A percentile compares a stretch with the other conserved stretches of the same genome.
These are phyloP conservation scores for Drosophila pegasa DNA, from an alignment of 2,888 invertebrate genomes.

Conservation along the genomic window DNA sequence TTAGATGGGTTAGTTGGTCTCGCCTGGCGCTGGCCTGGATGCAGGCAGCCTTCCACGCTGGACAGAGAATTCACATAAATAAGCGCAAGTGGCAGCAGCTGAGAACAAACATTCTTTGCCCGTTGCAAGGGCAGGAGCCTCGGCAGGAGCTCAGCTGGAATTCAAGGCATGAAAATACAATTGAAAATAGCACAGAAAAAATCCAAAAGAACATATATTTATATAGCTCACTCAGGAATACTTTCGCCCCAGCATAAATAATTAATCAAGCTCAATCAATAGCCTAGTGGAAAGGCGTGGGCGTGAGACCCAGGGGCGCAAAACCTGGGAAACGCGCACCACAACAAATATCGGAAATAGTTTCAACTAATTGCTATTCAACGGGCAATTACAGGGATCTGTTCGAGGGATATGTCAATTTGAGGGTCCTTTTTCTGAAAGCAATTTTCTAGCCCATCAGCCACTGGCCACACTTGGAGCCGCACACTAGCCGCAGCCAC, in stretches of 20 bases:
- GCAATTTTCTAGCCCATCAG: slow-evolving; percentile 61
- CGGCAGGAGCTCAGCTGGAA: slow-evolving; percentile 42
- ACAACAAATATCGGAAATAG: slow-evolving; percentile 46
- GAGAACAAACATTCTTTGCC: slow-evolving; percentile 55
- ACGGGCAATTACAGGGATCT: slow-evolving; percentile 56
- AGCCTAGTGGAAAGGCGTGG: not conserved
- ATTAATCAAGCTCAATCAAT: slow-evolving; percentile 49
- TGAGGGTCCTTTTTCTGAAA: slow-evolving; percentile 27
- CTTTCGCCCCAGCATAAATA: slow-evolving; percentile 7
- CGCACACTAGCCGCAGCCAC: slow-evolving; percentile 9
- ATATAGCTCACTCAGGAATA: slow-evolving; percentile 5
- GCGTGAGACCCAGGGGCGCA: not conserved
- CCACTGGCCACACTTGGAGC: not conserved
- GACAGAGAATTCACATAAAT: slow-evolving; percentile 62
- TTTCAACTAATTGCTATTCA: slow-evolving; percentile 66
- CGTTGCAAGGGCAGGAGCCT: slow-evolving; percentile 41
- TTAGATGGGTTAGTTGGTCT: not conserved
- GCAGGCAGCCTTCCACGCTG: slow-evolving; percentile 21
- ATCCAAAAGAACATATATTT: slow-evolving; percentile 1
- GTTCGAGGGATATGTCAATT: slow-evolving; percentile 65
- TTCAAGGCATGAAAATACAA: slow-evolving; percentile 50
- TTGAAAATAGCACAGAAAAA: slow-evolving; percentile 40
- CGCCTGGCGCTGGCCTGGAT: not conserved
- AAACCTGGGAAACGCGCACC: slow-evolving; percentile 13
- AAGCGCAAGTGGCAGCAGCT: slow-evolving; percentile 49